Conservation (phyloP, 64 coral and sea anemone species). For the Hydrozoanthus tunicans region DNA sequence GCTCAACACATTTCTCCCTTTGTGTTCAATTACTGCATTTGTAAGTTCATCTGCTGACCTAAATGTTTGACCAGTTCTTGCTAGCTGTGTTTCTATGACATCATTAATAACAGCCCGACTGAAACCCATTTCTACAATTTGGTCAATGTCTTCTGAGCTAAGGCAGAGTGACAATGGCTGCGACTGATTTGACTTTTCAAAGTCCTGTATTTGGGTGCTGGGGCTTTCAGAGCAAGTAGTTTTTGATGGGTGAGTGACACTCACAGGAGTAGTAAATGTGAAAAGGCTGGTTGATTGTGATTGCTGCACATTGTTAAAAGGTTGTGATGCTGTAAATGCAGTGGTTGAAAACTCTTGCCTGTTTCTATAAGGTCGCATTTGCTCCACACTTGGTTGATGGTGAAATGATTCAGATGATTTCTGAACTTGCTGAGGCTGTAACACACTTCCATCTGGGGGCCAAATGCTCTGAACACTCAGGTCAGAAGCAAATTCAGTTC, state of each 20-base stretch:
- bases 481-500: constrained; percentile 11
- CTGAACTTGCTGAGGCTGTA: not conserved
- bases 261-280: constrained; percentile 12
- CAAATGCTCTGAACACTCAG: not conserved
- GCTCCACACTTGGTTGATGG: not conserved
- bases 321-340: not conserved
- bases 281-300: not conserved
- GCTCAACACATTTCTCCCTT: not conserved
- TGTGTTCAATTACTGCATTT: constrained; percentile 67
- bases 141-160: constrained; percentile 36
- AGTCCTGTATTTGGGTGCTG: not conserved
- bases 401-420: not conserved
- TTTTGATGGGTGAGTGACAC: constrained; percentile 27
- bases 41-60: constrained; percentile 55
- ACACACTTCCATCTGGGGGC: not conserved
- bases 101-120: constrained; percentile 65
- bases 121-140: constrained; percentile 71
- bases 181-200: not conserved
- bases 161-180: constrained; percentile 7
- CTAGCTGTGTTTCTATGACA: constrained; percentile 48
- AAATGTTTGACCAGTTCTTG: constrained; percentile 62
- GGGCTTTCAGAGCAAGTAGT: not conserved
- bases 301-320: not conserved
- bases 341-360: not conserved
- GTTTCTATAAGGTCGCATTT: not conserved